A percentile compares a stretch with the other conserved stretches of the same genome.
phyloP scores from a whole-genome alignment of 2,888 invertebrate species.

The Noctua janthe region DNA sequence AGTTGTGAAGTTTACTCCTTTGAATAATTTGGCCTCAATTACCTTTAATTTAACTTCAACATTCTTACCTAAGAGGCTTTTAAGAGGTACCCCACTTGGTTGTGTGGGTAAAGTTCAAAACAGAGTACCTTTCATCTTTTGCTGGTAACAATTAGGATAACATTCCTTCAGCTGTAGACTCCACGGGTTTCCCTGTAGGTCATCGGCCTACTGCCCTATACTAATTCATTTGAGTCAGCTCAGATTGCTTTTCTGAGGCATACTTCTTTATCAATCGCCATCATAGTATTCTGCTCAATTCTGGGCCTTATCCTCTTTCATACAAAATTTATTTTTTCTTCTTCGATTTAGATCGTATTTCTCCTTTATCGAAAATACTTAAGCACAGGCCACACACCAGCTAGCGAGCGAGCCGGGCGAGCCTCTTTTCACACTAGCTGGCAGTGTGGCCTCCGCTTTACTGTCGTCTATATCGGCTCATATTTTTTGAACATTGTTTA shows the following conservation, averaged over 20 bases:
- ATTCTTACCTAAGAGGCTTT: constrained; percentile 36
- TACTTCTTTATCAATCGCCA: neutral
- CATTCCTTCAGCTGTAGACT: neutral
- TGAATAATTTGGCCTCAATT: constrained; percentile 46
- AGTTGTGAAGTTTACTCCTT: constrained; percentile 38
- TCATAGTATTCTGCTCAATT: neutral
- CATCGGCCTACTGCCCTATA: too few species aligned
- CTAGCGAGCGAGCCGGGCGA: too few species aligned
- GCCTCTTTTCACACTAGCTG: too few species aligned
- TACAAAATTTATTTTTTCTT: neutral
- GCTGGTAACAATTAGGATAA: neutral
- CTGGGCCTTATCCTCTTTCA: too few species aligned
- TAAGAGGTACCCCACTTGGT: constrained; percentile 14
- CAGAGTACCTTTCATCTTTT: constrained; percentile 18
- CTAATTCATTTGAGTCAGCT: neutral
- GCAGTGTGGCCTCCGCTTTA: too few species aligned
- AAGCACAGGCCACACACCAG: too few species aligned
- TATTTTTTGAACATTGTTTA: neutral
- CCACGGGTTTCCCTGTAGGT: neutral
- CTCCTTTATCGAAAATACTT: neutral
- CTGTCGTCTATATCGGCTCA: neutral
- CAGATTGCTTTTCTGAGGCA: too few species aligned
- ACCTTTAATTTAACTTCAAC: constrained; percentile 43
- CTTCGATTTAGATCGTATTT: neutral
- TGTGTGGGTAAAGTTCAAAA: constrained; percentile 37